Evolutionary conservation across 2,888 invertebrate species (phyloP).

Genomic region (Masnerella sp.): DNA sequence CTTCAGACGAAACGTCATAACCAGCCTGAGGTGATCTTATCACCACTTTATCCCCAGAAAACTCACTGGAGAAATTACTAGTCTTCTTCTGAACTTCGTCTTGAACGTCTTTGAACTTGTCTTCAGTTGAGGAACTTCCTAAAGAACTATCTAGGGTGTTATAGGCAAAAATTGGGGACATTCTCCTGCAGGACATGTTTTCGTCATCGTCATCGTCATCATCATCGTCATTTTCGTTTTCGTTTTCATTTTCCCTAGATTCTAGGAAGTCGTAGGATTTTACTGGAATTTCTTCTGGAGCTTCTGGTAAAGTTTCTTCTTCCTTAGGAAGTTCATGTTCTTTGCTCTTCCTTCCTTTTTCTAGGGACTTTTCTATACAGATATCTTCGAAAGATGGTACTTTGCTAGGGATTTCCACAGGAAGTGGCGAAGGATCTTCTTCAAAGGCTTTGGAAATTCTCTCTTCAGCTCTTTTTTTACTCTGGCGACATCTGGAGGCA

Average conservation of each 20-base stretch:
- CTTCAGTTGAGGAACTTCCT: conserved; percentile 63
- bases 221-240: conserved; percentile 63
- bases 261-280: too few species aligned
- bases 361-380: too few species aligned
- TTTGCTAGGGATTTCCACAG: conserved; percentile 22
- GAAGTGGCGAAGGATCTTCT: conserved; percentile 64
- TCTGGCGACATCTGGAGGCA: conserved; percentile 68
- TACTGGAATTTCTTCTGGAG: too few species aligned
- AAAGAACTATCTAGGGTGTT: conserved; percentile 69
- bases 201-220: conserved; percentile 65
- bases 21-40: conserved; percentile 67
- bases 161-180: conserved; percentile 71
- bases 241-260: conserved; percentile 16
- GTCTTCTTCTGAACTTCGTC: conserved; percentile 60
- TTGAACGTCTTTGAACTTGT: conserved; percentile 36
- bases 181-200: conserved; percentile 64
- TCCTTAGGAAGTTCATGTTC: too few species aligned
- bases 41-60: conserved; percentile 69
- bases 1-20: conserved; percentile 65
- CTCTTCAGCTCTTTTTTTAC: conserved; percentile 74
- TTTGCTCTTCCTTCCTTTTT: too few species aligned
- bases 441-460: conserved; percentile 71
- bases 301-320: too few species aligned
- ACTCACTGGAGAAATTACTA: conserved; percentile 59
- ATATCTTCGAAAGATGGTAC: too few species aligned